Evolutionary conservation across 2,888 invertebrate species (phyloP), one percentile per base, ranked within the genome.

Genomic region (Ametastegia equiseti): DNA sequence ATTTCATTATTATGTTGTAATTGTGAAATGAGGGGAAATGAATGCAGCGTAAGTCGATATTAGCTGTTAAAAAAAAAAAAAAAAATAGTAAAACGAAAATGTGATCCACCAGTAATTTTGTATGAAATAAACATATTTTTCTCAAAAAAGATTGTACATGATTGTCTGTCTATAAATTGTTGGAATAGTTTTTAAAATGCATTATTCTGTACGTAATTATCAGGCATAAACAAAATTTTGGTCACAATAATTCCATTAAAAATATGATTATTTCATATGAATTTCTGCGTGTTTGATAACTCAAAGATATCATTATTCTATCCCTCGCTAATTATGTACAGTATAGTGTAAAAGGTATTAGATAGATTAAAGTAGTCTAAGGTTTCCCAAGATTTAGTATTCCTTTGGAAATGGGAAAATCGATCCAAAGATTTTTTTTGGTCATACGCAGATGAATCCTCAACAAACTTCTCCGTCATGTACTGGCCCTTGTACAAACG

Each of bases 401-500:
- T 39, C 11, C 9, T 19, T 71, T 57, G 67, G 80, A 81, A 81
- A 36, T 71, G 42, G 71, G 71, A 82, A 75, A 65, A 47, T 39
- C n/a, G 81, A 78, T 77, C 42, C 36, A 78, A 78, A n/a, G n/a
- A 36, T 19, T 54, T 57, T 47, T 84, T 84, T 82, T 82, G 80
- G 75, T 86, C 81, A 79, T 82, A 73, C 81, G 79, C 83, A 88
- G 86, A 84, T 86, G 84, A 75, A 69, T 80, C 85, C 85, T 42
- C 87, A 84, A 71, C 84, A 82, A 81, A 71, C 39, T 45, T 75
- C 80, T 33, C 79, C 78, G 3, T 80, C 87, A 75, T 89, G 87
- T 79, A 86, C 85, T 67, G 90, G 89, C 36, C 87, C 89, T 39
- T 90, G 90, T 83, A 85, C 87, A 30, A 88, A 84, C 42, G 86